Evolutionary conservation across 2,888 invertebrate genomes (phyloP), one percentile per base, ranked within the genome.

Genomic region (Oasisia sp.): DNA sequence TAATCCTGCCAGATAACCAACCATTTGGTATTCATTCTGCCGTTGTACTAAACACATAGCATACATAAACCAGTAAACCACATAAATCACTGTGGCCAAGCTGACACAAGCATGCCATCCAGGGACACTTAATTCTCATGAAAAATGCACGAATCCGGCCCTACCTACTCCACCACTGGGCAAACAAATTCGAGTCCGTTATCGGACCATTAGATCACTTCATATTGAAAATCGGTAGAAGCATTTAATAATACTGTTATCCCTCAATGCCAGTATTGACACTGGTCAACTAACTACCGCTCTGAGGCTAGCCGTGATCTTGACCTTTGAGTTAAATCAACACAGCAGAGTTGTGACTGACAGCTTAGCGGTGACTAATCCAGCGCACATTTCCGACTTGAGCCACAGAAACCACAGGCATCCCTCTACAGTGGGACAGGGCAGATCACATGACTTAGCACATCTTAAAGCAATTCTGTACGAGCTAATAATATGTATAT

Each of bases 261-360:
- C n/a, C 74, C 74, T 74, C 19, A 74, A 27, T 19, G 27, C 27
- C 27, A 74, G 74, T 74, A 74, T 74, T 74, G 74, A 74, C 74
- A 19, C 5, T 74, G 74, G 74, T 74, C 74, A 74, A 74, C 74
- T 74, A 74, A 74, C 27, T 27, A 9, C 27, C 1, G 19, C 74
- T 27, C 74, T 74, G 74, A 27, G 74, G 74, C 74, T 19, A 19
- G 7, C 74, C 27, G 74, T 74, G 74, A 74, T 74, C 74, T 74
- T 74, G 74, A 74, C 74, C 74, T 74, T 74, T 74, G 74, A 74
- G 74, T n/a, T 74, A 74, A 74, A 74, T n/a, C 74, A 74, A 74
- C 74, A 74, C 74, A n/a, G 74, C 7, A 27, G 27, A n/a, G 74
- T 7, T 19, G 3, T 74, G 19, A 74, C 74, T 74, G 74, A 74